phyloP scores from a whole-genome alignment of 2,113 vertebrate species.

The Plecturocebus donacophilus region DNA sequence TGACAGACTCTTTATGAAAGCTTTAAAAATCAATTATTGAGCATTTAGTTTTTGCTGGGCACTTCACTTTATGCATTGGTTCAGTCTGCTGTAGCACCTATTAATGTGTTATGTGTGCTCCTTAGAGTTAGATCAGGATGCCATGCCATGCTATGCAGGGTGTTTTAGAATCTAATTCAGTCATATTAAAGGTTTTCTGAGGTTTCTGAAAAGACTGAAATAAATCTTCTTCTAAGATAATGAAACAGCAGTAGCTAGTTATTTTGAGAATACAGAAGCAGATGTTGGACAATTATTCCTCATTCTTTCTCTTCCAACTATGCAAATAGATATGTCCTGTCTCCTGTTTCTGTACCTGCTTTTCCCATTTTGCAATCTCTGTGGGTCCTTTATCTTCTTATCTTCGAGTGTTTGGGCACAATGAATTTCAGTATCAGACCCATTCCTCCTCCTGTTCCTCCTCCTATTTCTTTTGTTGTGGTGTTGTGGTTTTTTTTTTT shows the following conservation, averaged over 20 bases:
- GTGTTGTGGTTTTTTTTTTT: neutral
- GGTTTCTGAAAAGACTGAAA: neutral
- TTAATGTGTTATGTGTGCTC: neutral
- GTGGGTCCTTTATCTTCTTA: neutral
- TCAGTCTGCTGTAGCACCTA: neutral
- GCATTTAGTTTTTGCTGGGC: neutral
- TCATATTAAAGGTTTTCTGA: neutral
- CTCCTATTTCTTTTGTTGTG: neutral
- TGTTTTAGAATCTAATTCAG: neutral
- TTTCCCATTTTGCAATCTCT: neutral
- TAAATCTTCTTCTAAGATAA: conserved; percentile 20
- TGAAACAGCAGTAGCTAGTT: neutral
- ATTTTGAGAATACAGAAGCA: neutral
- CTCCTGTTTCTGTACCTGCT: neutral
- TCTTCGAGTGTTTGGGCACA: too few species aligned
- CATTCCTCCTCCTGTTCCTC: accelerated
- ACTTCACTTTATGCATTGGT: neutral
- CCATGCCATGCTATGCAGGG: neutral
- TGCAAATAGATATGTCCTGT: neutral
- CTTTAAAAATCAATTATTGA: neutral
- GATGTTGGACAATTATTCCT: neutral
- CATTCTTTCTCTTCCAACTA: neutral
- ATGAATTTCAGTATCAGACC: neutral
- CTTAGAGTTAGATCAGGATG: neutral
- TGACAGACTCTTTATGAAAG: neutral